Conservation (phyloP, 2,797 vertebrate species). For the Microctenopoma stevenorrisi region DNA sequence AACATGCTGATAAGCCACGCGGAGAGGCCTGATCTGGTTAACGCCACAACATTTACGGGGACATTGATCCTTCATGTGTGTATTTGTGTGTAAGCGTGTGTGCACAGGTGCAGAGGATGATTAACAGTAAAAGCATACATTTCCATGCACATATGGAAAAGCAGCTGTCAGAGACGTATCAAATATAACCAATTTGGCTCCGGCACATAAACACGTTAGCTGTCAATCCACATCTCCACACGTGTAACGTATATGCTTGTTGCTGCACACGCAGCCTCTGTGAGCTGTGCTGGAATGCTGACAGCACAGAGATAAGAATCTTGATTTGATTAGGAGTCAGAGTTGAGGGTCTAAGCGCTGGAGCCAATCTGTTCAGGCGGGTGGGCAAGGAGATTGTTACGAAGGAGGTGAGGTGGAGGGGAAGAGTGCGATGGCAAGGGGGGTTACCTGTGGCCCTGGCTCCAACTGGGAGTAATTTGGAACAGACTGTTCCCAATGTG, state of each 20-base stretch:
- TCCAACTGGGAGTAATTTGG: conserved; percentile 96
- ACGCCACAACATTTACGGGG: conserved; percentile 33
- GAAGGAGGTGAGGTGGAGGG: conserved; percentile 72
- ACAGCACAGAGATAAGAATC: conserved; percentile 82
- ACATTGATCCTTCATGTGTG: neutral
- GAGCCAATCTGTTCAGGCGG: conserved; percentile 57
- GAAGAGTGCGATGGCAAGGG: conserved; percentile 61
- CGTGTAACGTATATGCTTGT: conserved; percentile 79
- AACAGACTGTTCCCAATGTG: conserved; percentile 94
- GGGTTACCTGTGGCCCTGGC: conserved; percentile 88
- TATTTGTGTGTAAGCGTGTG: neutral
- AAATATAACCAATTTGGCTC: conserved; percentile 65
- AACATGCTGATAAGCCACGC: conserved; percentile 53
- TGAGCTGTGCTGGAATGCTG: conserved; percentile 77
- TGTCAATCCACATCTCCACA: conserved; percentile 75
- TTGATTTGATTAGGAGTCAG: conserved; percentile 91
- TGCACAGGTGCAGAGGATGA: conserved; percentile 28
- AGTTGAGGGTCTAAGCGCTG: conserved; percentile 78
- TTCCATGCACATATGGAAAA: conserved; percentile 38
- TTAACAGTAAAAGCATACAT: conserved; percentile 44
- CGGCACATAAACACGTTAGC: conserved; percentile 69
- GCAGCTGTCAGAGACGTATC: conserved; percentile 50
- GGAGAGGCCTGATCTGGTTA: conserved; percentile 63
- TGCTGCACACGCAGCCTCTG: conserved; percentile 41
- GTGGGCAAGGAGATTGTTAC: conserved; percentile 63